phyloP scores from a whole-genome alignment of 2,888 invertebrate genomes.

The Heliconius ismenius region DNA sequence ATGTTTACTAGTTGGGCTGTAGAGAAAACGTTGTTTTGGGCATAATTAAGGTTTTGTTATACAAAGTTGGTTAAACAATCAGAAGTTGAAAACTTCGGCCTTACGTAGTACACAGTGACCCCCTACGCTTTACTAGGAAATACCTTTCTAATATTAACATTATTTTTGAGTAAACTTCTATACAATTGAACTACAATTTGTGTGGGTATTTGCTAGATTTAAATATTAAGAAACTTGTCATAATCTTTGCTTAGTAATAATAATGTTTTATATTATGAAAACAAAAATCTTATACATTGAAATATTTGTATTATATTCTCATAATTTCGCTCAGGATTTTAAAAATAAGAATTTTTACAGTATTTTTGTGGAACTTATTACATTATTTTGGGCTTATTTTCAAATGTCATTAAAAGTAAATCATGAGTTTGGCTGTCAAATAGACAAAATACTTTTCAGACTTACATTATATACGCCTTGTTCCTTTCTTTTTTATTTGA shows the following conservation, averaged over 20 bases:
- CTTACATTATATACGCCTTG: no score
- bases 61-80: conserved; percentile 11
- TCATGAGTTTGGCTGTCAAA: no score
- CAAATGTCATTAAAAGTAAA: no score
- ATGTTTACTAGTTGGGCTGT: conserved; percentile 5
- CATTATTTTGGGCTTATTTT: no score
- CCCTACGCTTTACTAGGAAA: conserved; percentile 1
- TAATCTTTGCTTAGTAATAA: background rate
- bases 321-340: no score
- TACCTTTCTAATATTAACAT: background rate
- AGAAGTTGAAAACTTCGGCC: conserved; percentile 8
- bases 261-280: no score
- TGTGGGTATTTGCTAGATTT: background rate
- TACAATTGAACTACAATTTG: background rate
- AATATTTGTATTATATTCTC: no score
- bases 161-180: background rate
- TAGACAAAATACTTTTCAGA: no score
- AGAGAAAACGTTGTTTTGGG: conserved; percentile 9
- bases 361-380: no score
- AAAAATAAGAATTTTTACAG: no score
- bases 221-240: background rate
- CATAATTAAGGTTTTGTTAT: background rate
- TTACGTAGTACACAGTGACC: background rate
- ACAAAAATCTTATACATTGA: no score
- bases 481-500: no score